Evolutionary conservation across 1,140 invertebrate genomes (phyloP), one percentile per base, ranked within the genome.

Genomic region (Sarcophaga bullata): DNA sequence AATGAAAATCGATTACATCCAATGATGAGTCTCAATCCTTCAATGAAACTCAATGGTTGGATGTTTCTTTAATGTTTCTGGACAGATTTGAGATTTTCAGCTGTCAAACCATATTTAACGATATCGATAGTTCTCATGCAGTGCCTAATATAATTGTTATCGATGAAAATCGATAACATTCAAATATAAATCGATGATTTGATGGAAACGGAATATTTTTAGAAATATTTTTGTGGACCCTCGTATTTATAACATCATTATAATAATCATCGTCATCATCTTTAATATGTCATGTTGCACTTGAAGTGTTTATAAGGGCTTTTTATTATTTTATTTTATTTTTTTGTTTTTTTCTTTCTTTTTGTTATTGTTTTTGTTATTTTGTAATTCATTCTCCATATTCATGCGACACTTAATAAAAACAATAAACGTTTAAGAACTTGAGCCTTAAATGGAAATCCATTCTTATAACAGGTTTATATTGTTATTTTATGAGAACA

Each of bases 381-480:
- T 58, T 58, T 58, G 54, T 58, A 58, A n/a, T 58, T 58, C 54
- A 58, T 58, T 58, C 54, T 58, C 54, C 75, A 82, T 82, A 88
- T 85, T n/a, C 86, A 88, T 86, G 86, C 86, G 87, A 88, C 88
- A 89, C 87, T 89, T 88, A 89, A 89, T 89, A 89, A 89, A 89
- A 89, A 89, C 88, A 89, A 89, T 89, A 87, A 86, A 49, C 48
- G 46, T 78, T 84, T 86, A 80, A 50, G n/a, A 82, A 54, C 81
- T 78, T 62, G 73, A 62, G 78, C 50, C 49, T 54, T 87, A 89
- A 89, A 89, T 89, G 86, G 87, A 89, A 88, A 89, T 88, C 86
- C 87, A 87, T 89, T 89, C n/a, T 88, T 84, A 86, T 84, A 84
- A 84, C 49, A 81, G 52, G 47, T 81, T 73, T 2, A 2, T 37